Evolutionary conservation across 2,113 vertebrate species (phyloP).

Genomic region (Pseudorectes ferrugineus): DNA sequence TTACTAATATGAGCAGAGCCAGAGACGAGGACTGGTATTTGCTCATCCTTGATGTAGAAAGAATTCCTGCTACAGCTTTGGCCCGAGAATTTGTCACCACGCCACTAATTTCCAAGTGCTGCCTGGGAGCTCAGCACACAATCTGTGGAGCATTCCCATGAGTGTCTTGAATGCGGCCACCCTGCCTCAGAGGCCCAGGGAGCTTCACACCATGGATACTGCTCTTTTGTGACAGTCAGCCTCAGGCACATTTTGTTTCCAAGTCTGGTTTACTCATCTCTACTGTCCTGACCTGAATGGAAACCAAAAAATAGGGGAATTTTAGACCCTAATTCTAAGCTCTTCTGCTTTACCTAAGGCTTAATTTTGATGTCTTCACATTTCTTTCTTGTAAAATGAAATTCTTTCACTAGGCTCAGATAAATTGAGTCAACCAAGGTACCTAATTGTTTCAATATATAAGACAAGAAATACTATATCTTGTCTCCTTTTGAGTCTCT

Average conservation of each 20-base stretch:
- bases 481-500: background rate
- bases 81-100: fast-evolving
- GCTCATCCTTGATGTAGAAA: background rate
- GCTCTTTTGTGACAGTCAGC: background rate
- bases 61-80: background rate
- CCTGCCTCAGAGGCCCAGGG: background rate
- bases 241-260: background rate
- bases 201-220: background rate
- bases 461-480: background rate
- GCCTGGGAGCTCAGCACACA: background rate
- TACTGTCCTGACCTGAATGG: background rate
- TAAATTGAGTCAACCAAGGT: background rate
- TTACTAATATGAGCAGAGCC: background rate
- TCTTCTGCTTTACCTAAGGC: background rate
- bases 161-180: background rate
- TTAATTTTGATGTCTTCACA: background rate
- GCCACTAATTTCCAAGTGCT: background rate
- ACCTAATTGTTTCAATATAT: background rate
- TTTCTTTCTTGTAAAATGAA: background rate
- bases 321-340: background rate
- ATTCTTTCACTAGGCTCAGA: background rate
- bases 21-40: background rate
- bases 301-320: background rate
- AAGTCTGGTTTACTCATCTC: background rate
- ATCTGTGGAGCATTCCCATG: fast-evolving